Evolutionary conservation across 2,888 invertebrate genomes (phyloP), one percentile per base, ranked within the genome.

Genomic region (Drosophila testacea): DNA sequence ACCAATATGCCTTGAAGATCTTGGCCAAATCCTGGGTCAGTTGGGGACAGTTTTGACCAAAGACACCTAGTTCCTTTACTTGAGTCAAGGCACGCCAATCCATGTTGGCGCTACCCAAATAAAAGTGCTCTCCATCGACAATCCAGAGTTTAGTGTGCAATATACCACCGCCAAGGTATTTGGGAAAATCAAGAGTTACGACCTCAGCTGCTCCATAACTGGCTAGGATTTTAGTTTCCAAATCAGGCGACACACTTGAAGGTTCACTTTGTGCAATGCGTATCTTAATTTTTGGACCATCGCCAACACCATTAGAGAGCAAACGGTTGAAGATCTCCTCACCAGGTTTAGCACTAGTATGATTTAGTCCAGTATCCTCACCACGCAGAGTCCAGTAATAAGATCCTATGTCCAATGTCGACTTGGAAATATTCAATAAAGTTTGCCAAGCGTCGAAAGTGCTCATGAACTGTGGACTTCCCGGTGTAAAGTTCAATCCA

Each of bases 61-160:
- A 93, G 4, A 98, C 94, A 1, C 99, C 99, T 88, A 99, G 92
- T 97, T 90, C 90, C 52, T 91, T 90, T 91, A 98, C 97, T 94
- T 99, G 98, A 1, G 98, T 97, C 11, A 99, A 94, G 0, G 99
- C 95, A 78, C 98, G 94, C 99, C 99, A 99, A 92, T 99, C 99
- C 96, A 98, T 97, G 92, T 99, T 99, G 16, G 99, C 98, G 91
- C 98, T 98, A 46, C 99, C 99, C 59, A 99, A 94, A 92, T 98
- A 99, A 81, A 98, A 95, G 92, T 98, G 97, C 79, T 94, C 94
- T 57, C 95, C 93, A 92, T 99, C 99, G 30, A 98, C 94, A 16
- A 99, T 94, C 98, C 98, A 98, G 77, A 99, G 94, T 93, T 99
- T 99, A 0, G 99, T 98, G 91, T 99, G 99, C 46, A 99, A 94